Percentiles rank a stretch among this genome's conserved stretches.
These are phyloP conservation scores for Ganaspis sp. DNA, from an alignment of 1,140 invertebrate genomes.

Conservation along the genomic window DNA sequence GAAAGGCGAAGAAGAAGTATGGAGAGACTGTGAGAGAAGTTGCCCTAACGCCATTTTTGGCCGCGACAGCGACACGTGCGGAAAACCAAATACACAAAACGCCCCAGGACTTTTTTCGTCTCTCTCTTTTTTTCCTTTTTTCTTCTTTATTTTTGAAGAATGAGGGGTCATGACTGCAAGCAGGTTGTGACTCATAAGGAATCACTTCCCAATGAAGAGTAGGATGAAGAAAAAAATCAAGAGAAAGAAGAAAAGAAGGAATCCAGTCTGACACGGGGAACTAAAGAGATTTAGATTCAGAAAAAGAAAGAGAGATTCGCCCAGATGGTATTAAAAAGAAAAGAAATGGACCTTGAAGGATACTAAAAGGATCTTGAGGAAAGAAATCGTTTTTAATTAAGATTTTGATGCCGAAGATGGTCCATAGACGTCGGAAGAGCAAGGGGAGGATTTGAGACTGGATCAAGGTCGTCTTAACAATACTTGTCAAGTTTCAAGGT, in stretches of 20 bases:
- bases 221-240: background rate
- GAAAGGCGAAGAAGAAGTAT: slow-evolving; percentile 40
- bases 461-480: background rate
- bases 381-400: slow-evolving; percentile 6
- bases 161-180: background rate
- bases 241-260: background rate
- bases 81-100: slow-evolving; percentile 40
- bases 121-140: background rate
- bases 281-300: background rate
- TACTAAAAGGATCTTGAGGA: slow-evolving; percentile 3
- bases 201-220: slow-evolving; percentile 19
- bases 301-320: background rate
- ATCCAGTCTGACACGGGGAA: background rate
- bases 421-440: background rate
- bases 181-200: background rate
- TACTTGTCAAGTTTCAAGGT: background rate
- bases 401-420: background rate
- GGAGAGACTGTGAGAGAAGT: slow-evolving; percentile 36
- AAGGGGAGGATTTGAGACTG: background rate
- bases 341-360: background rate
- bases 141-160: background rate
- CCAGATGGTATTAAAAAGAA: background rate
- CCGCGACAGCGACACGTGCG: slow-evolving; percentile 31
- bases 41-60: slow-evolving; percentile 43
- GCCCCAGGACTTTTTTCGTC: background rate